Conservation (phyloP, 2,888 invertebrate species). For the Polia nebulosa region DNA sequence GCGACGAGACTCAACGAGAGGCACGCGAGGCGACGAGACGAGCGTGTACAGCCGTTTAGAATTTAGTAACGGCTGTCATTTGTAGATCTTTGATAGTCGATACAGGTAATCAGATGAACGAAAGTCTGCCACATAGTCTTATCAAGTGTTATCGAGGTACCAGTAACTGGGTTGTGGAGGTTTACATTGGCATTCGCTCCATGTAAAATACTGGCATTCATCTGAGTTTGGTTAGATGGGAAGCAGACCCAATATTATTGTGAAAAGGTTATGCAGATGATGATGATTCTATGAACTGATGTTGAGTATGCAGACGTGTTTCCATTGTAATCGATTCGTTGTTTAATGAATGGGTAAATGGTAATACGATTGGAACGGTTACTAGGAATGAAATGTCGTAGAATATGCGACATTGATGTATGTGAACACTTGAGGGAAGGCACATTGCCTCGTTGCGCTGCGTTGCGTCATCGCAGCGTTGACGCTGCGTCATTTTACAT, state of each 20-base stretch:
- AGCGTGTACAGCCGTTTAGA: no score
- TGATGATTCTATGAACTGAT: conserved; percentile 32
- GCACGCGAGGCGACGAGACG: no score
- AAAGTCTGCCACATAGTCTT: no score
- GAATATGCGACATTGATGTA: conserved; percentile 9
- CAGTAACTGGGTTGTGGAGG: no score
- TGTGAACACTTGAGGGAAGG: background rate
- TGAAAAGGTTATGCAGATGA: background rate
- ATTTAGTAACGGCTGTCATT: no score
- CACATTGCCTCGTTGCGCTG: no score
- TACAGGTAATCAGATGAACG: no score
- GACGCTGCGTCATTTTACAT: no score
- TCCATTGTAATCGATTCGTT: conserved; percentile 55
- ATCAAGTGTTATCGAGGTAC: no score
- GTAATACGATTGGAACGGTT: conserved; percentile 36
- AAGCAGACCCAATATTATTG: background rate
- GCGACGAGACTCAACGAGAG: no score
- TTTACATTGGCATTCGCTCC: background rate
- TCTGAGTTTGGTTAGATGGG: background rate
- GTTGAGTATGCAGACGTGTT: conserved; percentile 31
- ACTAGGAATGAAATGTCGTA: conserved; percentile 22
- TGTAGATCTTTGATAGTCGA: no score
- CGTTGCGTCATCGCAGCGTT: no score
- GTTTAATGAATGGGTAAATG: conserved; percentile 51
- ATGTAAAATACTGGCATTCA: background rate